A percentile compares a stretch with the other conserved stretches of the same genome.
phyloP scores from a whole-genome alignment of 2,888 invertebrate genomes.

The Scotopteryx bipunctaria region DNA sequence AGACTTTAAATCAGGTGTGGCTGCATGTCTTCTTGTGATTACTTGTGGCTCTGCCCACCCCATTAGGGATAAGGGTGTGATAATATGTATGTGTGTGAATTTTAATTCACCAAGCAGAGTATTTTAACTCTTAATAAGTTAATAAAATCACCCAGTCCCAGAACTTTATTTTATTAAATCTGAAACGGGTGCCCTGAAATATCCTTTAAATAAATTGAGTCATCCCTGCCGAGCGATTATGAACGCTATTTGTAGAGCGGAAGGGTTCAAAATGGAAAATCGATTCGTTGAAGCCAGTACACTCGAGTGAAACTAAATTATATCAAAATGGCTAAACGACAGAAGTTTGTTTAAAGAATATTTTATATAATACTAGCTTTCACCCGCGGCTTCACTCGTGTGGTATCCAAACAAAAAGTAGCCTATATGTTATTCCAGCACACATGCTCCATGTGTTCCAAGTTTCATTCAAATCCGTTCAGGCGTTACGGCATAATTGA shows the following conservation, averaged over 20 bases:
- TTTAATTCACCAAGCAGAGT: background rate
- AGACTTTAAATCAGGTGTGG: too few species aligned
- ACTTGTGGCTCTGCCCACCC: too few species aligned
- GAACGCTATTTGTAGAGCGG: background rate
- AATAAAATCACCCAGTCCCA: background rate
- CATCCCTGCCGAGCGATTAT: conserved; percentile 2
- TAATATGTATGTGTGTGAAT: too few species aligned
- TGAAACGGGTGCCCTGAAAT: conserved; percentile 8
- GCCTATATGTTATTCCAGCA: too few species aligned
- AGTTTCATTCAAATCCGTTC: too few species aligned
- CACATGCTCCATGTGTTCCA: too few species aligned
- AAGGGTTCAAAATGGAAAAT: conserved; percentile 11
- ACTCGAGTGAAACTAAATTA: conserved; percentile 2
- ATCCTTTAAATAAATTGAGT: conserved; percentile 20
- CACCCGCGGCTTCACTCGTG: too few species aligned
- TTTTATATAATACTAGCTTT: too few species aligned
- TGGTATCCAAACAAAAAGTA: too few species aligned
- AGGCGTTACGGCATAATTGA: too few species aligned
- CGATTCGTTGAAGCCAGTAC: background rate
- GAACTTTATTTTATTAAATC: conserved; percentile 16
- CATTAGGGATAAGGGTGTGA: background rate
- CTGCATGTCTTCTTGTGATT: too few species aligned
- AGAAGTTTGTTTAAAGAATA: background rate
- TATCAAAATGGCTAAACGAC: background rate
- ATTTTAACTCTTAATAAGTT: conserved; percentile 1